These are phyloP conservation scores for Spisula solida DNA, from an alignment of 2,888 invertebrate species.

Conservation along the genomic window DNA sequence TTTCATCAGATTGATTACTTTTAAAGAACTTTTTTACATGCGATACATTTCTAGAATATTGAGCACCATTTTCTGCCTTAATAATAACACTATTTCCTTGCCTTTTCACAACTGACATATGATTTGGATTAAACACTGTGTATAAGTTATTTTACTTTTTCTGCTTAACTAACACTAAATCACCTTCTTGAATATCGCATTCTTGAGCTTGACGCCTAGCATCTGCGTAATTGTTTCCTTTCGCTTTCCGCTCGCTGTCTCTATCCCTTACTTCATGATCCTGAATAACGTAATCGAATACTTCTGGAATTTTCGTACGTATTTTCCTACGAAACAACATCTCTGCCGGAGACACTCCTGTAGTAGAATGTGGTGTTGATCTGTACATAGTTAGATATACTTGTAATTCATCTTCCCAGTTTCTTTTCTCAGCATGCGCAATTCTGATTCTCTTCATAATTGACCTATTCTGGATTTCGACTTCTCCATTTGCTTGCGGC, in stretches of 20 bases:
- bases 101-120: constrained; percentile 47
- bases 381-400: constrained; percentile 62
- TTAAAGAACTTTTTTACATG: not conserved
- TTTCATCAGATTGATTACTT: too few species aligned
- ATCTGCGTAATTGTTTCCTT: constrained; percentile 60
- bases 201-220: constrained; percentile 44
- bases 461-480: too few species aligned
- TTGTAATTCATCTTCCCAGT: constrained; percentile 54
- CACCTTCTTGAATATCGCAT: constrained; percentile 57
- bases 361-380: constrained; percentile 63
- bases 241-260: constrained; percentile 49
- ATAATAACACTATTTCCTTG: constrained; percentile 50
- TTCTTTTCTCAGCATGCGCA: constrained; percentile 51
- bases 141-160: constrained; percentile 57
- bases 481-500: too few species aligned
- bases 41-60: constrained; percentile 35
- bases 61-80: constrained; percentile 32
- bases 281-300: not conserved
- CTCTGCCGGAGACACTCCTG: constrained; percentile 60
- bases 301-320: constrained; percentile 60
- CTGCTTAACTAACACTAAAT: constrained; percentile 50
- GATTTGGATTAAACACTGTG: constrained; percentile 43
- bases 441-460: too few species aligned
- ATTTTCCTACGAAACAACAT: constrained; percentile 64
- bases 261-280: constrained; percentile 50